Conservation (phyloP, 2,113 vertebrate genomes). For the Panurus biarmicus region DNA sequence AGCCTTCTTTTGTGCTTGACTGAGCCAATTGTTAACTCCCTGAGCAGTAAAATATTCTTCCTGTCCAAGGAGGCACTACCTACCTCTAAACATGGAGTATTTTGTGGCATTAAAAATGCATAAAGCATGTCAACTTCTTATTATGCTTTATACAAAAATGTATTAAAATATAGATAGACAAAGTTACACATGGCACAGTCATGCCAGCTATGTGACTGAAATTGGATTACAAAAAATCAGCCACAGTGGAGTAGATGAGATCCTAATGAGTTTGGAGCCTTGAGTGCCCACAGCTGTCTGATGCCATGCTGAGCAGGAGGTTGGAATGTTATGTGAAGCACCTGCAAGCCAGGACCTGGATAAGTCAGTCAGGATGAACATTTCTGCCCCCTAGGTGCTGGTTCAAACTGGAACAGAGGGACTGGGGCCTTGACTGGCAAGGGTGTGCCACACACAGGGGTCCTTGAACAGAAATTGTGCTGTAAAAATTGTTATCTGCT, state of each 20-base stretch:
- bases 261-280: not conserved
- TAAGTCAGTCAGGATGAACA: not conserved
- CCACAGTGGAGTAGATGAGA: not conserved
- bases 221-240: not conserved
- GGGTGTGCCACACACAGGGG: accelerated
- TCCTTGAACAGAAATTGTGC: not conserved
- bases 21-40: not conserved
- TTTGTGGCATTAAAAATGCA: not conserved
- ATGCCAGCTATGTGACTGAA: not conserved
- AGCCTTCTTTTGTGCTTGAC: not conserved
- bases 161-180: not conserved
- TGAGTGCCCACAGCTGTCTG: not conserved
- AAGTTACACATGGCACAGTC: not conserved
- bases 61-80: not conserved
- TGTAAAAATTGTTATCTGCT: not conserved
- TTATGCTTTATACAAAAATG: not conserved
- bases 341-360: not conserved
- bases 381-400: not conserved
- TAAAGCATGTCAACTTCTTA: not conserved
- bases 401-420: not conserved
- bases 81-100: not conserved
- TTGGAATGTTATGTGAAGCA: not conserved
- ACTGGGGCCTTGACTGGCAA: not conserved
- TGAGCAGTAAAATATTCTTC: not conserved
- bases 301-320: not conserved